These are phyloP conservation scores for Caenorhabditis auriculariae DNA, from an alignment of 2,888 invertebrate genomes.

Conservation along the genomic window DNA sequence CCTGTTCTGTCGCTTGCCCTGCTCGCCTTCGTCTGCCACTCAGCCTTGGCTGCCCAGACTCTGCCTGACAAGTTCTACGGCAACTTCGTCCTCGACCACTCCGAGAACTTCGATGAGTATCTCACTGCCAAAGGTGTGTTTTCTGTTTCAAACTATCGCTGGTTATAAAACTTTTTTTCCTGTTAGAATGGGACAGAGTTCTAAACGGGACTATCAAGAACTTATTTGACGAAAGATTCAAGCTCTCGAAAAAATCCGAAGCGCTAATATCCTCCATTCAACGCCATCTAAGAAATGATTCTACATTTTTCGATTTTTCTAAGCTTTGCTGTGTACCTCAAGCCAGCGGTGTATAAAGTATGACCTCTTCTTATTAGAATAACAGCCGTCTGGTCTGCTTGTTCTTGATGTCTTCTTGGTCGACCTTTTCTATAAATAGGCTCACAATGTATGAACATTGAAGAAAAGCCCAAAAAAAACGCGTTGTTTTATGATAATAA, in stretches of 20 bases:
- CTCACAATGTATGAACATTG: neutral
- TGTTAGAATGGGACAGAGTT: too few species aligned
- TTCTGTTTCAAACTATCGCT: too few species aligned
- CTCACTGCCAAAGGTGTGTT: slow-evolving; percentile 44
- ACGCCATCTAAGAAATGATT: neutral
- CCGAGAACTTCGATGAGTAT: slow-evolving; percentile 56
- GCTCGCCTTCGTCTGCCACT: slow-evolving; percentile 22
- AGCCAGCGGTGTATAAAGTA: too few species aligned
- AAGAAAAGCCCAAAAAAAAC: too few species aligned
- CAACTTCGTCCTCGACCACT: slow-evolving; percentile 45
- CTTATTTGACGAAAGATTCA: too few species aligned
- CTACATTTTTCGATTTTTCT: neutral
- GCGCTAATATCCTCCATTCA: too few species aligned
- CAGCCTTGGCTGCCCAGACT: slow-evolving; percentile 12
- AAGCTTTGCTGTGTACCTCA: neutral
- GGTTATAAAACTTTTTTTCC: neutral
- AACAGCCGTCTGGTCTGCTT: neutral
- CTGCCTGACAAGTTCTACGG: slow-evolving; percentile 53
- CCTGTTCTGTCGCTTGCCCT: slow-evolving; percentile 9
- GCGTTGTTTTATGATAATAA: neutral
- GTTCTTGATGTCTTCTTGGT: neutral
- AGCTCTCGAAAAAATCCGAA: too few species aligned
- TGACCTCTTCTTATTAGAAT: too few species aligned
- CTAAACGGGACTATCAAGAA: too few species aligned
- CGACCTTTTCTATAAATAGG: neutral